These are phyloP conservation scores for Peromyscus attwateri DNA, from an alignment of 2,797 vertebrate genomes.

Conservation along the genomic window DNA sequence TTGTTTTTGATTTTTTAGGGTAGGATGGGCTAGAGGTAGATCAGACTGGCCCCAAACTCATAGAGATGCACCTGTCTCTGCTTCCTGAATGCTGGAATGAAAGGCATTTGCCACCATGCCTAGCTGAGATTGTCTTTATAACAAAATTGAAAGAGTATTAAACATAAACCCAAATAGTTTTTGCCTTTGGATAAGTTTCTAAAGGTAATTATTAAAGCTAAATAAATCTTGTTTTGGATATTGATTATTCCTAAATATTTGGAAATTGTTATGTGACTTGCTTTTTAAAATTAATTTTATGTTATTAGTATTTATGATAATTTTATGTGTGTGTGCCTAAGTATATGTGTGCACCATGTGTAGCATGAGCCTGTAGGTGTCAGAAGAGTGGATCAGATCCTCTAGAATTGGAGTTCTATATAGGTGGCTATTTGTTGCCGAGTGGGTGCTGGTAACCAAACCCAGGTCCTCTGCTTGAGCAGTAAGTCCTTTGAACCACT, in stretches of 20 bases:
- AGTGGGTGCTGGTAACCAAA: background rate
- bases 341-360: background rate
- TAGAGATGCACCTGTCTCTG: background rate
- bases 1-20: background rate
- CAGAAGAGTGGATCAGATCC: background rate
- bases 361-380: background rate
- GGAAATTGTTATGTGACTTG: background rate
- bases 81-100: background rate
- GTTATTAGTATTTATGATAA: background rate
- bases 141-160: slow-evolving; percentile 26
- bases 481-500: background rate
- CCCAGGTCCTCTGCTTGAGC: background rate
- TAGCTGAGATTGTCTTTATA: background rate
- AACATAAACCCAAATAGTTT: background rate
- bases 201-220: slow-evolving; percentile 30
- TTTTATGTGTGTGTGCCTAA: background rate
- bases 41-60: background rate
- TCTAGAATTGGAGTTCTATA: background rate
- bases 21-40: background rate
- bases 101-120: background rate
- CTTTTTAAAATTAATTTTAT: background rate
- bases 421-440: background rate
- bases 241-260: slow-evolving; percentile 28
- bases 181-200: slow-evolving; percentile 26
- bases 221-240: background rate